Evolutionary conservation across 2,888 invertebrate genomes (phyloP).

Genomic region (Netelia virgata): DNA sequence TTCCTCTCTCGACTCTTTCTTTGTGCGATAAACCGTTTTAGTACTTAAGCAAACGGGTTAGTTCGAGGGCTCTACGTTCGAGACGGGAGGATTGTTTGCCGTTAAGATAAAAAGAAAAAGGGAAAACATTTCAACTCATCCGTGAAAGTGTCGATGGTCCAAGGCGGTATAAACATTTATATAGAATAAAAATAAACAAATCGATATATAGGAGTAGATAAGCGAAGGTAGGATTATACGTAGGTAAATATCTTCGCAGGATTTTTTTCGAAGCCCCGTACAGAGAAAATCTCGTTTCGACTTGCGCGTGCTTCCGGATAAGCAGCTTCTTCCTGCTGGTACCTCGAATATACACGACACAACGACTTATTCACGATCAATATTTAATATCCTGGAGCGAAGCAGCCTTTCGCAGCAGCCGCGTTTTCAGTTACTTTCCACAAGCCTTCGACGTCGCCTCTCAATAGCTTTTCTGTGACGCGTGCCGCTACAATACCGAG

Average conservation of each 20-base stretch:
- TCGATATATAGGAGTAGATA: no score
- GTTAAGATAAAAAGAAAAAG: neutral
- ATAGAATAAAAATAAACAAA: neutral
- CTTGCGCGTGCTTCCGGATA: slow-evolving; percentile 28
- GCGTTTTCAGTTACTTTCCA: slow-evolving; percentile 52
- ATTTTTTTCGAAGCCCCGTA: neutral
- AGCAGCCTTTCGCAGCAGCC: slow-evolving; percentile 56
- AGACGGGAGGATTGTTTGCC: slow-evolving; percentile 4
- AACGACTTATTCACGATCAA: slow-evolving; percentile 68
- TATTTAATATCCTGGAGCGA: slow-evolving; percentile 73
- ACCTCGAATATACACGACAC: slow-evolving; percentile 16
- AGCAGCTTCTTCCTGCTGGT: neutral
- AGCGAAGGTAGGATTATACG: no score
- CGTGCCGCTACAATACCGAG: slow-evolving; percentile 38
- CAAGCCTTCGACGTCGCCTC: slow-evolving; percentile 15
- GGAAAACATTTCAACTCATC: no score
- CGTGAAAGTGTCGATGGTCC: no score
- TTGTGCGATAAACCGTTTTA: slow-evolving; percentile 27
- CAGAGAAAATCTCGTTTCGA: slow-evolving; percentile 45
- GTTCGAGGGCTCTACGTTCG: slow-evolving; percentile 5
- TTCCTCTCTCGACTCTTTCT: neutral
- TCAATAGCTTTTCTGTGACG: slow-evolving; percentile 22
- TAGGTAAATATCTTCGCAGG: neutral
- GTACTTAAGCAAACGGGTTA: slow-evolving; percentile 27
- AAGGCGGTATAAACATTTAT: neutral